Base-by-base conservation (phyloP, 2,888 invertebrate genomes). In the Dolomedes plantarius region DNA sequence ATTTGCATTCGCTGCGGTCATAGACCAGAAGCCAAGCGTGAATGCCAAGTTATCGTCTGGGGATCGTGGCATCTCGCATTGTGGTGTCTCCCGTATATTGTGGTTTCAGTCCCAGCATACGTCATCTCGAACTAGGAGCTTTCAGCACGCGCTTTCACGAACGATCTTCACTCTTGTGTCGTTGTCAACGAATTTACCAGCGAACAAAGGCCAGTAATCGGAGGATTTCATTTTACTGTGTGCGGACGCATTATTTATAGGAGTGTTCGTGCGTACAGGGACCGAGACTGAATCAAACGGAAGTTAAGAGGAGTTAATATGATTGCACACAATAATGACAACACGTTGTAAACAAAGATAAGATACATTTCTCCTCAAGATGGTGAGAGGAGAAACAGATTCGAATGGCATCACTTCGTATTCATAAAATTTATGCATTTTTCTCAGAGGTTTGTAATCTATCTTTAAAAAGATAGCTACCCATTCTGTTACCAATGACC, bases 1-100 rank as follows among this genome's bases (percentile, higher is more conserved):
- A 76, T 83, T 76, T 82, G 81, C 81, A 82, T 82, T 75, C 62
- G 80, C 31, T 50, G 72, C 71, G 76, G 76, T 76, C 76, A 76
- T 65, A 83, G 71, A 76, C 23, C 65, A 56, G 46, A 83, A 76
- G 76, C 71, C 82, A 83, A 64, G 82, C 82, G 71, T 83, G 76
- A 72, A 76, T 7, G 64, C 64, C 71, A 28, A 19, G 28, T 16
- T 19, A 73, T 36, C 67, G 28, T 32, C 36, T 32, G 19, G 7
- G 27, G 46, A 46, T 71, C 69, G 78, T 69, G 69, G 32, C 16
- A 62, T 28, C 46, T 76, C 36, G 27, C 41, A 41, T 74, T 73
- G 56, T n/a, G n/a, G n/a, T n/a, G n/a, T n/a, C n/a, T n/a, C n/a
- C 23, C 23, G 23, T 23, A 5, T 56, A 56, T 56, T 56, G 56